phyloP scores from a whole-genome alignment of 2,797 vertebrate genomes.

The Miichthys miiuy region DNA sequence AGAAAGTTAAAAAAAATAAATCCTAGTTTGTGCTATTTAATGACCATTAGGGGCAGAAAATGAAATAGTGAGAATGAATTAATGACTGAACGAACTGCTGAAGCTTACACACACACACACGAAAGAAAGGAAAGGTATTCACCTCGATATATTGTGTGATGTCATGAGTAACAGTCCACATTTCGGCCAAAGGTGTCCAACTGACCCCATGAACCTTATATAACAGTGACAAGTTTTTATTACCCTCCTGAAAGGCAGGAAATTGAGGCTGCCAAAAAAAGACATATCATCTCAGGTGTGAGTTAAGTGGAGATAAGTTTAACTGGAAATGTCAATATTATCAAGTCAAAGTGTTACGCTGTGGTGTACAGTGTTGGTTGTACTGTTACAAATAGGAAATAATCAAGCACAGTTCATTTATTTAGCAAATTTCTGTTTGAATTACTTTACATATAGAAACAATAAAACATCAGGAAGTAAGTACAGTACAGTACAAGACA shows the following conservation, averaged over 20 bases:
- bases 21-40: not conserved
- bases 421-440: not conserved
- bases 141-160: not conserved
- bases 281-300: not conserved
- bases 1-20: not conserved
- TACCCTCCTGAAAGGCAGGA: not conserved
- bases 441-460: not conserved
- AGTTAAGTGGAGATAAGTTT: not conserved
- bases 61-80: not conserved
- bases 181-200: not conserved
- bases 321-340: not conserved
- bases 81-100: not conserved
- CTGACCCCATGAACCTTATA: not conserved
- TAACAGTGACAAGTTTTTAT: not conserved
- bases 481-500: too few species aligned
- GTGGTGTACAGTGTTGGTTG: not conserved
- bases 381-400: not conserved
- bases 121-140: too few species aligned
- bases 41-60: constrained; percentile 18
- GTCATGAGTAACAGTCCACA: not conserved
- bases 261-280: not conserved
- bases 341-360: not conserved
- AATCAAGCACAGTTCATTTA: not conserved
- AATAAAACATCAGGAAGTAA: not conserved
- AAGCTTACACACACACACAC: not conserved